These are phyloP conservation scores for Automeris io DNA, from an alignment of 2,888 invertebrate genomes.

Conservation along the genomic window DNA sequence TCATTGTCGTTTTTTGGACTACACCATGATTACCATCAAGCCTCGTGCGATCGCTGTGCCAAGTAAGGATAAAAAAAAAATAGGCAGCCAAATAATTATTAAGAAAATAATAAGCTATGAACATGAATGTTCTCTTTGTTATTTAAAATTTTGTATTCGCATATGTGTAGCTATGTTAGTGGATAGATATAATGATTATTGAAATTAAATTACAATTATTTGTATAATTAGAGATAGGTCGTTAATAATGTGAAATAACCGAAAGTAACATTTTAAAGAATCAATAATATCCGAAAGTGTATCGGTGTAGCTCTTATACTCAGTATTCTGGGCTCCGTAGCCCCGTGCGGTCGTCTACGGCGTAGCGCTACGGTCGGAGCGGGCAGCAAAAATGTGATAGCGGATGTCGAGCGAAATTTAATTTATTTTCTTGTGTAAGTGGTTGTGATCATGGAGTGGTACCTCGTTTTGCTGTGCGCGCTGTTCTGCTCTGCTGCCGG, in stretches of 20 bases:
- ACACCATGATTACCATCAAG: no score
- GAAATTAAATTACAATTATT: no score
- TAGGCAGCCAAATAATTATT: no score
- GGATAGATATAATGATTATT: no score
- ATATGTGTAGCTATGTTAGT: no score
- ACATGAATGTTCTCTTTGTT: no score
- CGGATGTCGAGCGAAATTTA: constrained; percentile 31
- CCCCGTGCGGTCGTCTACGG: constrained; percentile 39
- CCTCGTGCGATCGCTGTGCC: no score
- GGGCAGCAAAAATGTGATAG: constrained; percentile 42
- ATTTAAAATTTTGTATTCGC: no score
- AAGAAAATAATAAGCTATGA: no score
- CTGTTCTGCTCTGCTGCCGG: constrained; percentile 38
- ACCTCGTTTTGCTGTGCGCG: constrained; percentile 33
- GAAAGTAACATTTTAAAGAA: constrained; percentile 75
- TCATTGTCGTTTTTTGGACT: no score
- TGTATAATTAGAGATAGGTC: no score
- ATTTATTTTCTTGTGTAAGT: constrained; percentile 30
- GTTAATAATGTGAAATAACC: constrained; percentile 60
- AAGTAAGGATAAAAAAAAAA: no score
- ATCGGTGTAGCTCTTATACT: constrained; percentile 45
- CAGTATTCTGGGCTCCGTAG: constrained; percentile 63
- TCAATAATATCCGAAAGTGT: constrained; percentile 57
- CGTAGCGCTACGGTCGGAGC: constrained; percentile 11
- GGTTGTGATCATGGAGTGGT: constrained; percentile 56